Evolutionary conservation across 2,888 invertebrate genomes (phyloP).

Genomic region (Rhamnusium bicolor): DNA sequence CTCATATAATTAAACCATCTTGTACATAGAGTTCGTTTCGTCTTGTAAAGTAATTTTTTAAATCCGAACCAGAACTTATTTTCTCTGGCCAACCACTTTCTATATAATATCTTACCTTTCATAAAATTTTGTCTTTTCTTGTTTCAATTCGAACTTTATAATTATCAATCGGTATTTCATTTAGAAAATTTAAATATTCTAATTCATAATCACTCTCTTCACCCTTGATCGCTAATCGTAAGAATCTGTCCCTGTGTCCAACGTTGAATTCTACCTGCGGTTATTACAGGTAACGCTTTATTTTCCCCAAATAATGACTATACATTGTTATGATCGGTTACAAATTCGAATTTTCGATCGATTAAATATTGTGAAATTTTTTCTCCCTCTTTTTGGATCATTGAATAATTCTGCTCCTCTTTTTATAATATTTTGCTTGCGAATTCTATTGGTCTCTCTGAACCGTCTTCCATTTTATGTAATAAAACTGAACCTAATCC

Average conservation of each 20-base stretch:
- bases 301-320: constrained; percentile 57
- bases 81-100: constrained; percentile 11
- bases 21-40: constrained; percentile 5
- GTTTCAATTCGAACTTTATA: constrained; percentile 1
- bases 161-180: background rate
- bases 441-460: constrained; percentile 19
- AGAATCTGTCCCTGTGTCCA: constrained; percentile 44
- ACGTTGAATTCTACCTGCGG: constrained; percentile 60
- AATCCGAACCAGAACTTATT: background rate
- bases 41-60: constrained; percentile 2
- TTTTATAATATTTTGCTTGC: background rate
- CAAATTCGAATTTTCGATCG: constrained; percentile 40
- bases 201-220: background rate
- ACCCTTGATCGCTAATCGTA: background rate
- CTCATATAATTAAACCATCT: constrained; percentile 8
- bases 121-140: background rate
- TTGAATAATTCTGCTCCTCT: constrained; percentile 28
- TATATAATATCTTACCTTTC: constrained; percentile 1
- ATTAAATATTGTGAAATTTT: constrained; percentile 20
- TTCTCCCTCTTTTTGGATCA: constrained; percentile 49
- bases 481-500: constrained; percentile 31
- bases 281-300: constrained; percentile 59
- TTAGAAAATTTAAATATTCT: background rate
- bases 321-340: constrained; percentile 62
- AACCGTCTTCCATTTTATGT: constrained; percentile 14